phyloP scores from a whole-genome alignment of 2,888 invertebrate genomes.

The Drosophila pegasa region DNA sequence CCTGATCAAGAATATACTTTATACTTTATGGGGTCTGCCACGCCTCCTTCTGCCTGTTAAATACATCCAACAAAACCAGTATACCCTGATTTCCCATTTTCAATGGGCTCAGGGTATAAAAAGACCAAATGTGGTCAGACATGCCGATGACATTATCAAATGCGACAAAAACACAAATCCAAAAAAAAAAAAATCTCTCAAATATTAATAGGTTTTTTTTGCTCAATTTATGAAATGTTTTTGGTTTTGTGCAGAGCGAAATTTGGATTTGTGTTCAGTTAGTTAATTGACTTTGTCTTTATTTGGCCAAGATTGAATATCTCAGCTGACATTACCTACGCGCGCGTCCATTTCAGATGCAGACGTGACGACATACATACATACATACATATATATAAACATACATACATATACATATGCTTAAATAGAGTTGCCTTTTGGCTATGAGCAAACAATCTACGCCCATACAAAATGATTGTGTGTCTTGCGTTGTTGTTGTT shows the following conservation, averaged over 20 bases:
- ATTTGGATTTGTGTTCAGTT: constrained; percentile 30
- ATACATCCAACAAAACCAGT: too few relatives aligned
- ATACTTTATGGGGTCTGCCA: too few relatives aligned
- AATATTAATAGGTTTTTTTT: constrained; percentile 22
- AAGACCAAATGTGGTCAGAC: constrained; percentile 53
- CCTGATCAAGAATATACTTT: too few relatives aligned
- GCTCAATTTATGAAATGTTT: constrained; percentile 1
- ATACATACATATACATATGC: not conserved
- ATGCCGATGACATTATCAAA: constrained; percentile 58
- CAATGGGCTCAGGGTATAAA: too few relatives aligned
- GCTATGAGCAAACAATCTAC: constrained; percentile 24
- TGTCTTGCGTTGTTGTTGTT: not conserved
- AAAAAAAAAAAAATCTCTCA: constrained; percentile 9
- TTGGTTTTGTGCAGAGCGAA: constrained; percentile 22
- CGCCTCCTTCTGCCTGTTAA: too few relatives aligned
- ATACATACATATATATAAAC: not conserved
- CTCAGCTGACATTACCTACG: constrained; percentile 40
- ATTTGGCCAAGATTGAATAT: constrained; percentile 52
- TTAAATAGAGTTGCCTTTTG: constrained; percentile 15
- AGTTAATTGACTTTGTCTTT: constrained; percentile 57
- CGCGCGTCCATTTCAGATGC: constrained; percentile 1
- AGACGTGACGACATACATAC: not conserved
- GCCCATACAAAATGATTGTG: constrained; percentile 33
- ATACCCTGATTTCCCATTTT: too few relatives aligned
- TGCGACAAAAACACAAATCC: not conserved